These are phyloP conservation scores for Urosaurus nigricauda DNA, from an alignment of 2,797 vertebrate genomes.

Conservation along the genomic window DNA sequence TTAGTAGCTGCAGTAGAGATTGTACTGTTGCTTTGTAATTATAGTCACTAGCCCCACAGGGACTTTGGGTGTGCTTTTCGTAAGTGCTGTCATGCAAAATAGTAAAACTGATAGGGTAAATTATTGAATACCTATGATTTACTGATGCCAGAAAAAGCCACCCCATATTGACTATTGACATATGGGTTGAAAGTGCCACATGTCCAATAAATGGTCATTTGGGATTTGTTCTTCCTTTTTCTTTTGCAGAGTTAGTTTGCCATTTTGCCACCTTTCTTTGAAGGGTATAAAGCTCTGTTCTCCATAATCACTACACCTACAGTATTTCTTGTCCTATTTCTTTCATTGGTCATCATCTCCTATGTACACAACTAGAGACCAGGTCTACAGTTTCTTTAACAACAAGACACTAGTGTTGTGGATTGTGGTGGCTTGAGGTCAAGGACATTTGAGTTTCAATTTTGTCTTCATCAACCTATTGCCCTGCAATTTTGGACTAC, in stretches of 20 bases:
- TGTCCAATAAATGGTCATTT: background rate
- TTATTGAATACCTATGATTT: background rate
- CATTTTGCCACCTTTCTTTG: background rate
- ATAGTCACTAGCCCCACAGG: background rate
- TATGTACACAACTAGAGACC: background rate
- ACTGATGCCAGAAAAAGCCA: background rate
- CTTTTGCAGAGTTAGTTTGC: background rate
- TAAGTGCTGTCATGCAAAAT: background rate
- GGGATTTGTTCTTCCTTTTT: background rate
- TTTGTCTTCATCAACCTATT: background rate
- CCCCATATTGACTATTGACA: background rate
- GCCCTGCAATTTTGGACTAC: background rate
- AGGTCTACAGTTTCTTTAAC: background rate
- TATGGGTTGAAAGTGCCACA: background rate
- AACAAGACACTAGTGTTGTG: background rate
- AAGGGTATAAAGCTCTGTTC: no score
- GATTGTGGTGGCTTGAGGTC: background rate
- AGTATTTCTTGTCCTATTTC: no score
- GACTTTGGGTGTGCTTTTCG: constrained; percentile 10
- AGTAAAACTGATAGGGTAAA: background rate
- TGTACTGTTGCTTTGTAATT: constrained; percentile 1
- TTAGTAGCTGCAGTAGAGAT: background rate
- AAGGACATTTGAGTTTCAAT: background rate
- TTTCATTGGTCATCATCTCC: background rate
- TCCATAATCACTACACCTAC: background rate